These are phyloP conservation scores for Sebastes schlegelii DNA, from an alignment of 2,113 vertebrate genomes.

Conservation along the genomic window DNA sequence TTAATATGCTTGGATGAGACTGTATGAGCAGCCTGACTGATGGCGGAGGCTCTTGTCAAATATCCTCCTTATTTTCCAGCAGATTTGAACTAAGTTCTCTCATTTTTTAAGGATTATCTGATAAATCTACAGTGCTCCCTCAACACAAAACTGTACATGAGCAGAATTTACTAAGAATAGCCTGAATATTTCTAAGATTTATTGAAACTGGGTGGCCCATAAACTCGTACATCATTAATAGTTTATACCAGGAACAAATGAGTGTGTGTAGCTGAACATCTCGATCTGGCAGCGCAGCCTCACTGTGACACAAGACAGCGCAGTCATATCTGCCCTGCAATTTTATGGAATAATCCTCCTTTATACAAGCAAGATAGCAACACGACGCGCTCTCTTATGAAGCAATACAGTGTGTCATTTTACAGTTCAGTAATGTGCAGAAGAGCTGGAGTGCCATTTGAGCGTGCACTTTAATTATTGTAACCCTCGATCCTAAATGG, in stretches of 20 bases:
- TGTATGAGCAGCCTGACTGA: background rate
- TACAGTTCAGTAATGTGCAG: background rate
- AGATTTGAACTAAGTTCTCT: background rate
- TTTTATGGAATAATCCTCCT: slow-evolving; percentile 46
- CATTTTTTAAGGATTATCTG: slow-evolving; percentile 8
- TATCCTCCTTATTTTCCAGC: background rate
- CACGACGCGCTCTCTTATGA: background rate
- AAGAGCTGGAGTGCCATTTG: slow-evolving; percentile 2
- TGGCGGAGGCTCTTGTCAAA: background rate
- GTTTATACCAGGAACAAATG: slow-evolving; percentile 19
- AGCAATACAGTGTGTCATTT: background rate
- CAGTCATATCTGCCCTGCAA: slow-evolving; percentile 20
- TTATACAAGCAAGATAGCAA: slow-evolving; percentile 7
- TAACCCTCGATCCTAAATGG: slow-evolving; percentile 22
- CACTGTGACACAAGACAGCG: slow-evolving; percentile 8
- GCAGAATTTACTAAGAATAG: slow-evolving; percentile 1
- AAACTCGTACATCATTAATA: slow-evolving; percentile 4
- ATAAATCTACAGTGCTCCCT: background rate
- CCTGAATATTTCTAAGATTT: slow-evolving; percentile 2
- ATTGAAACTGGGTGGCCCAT: slow-evolving; percentile 18
- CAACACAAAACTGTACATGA: background rate
- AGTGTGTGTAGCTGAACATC: background rate
- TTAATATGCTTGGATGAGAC: background rate
- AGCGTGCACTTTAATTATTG: slow-evolving; percentile 44
- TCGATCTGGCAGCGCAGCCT: background rate